phyloP scores from a whole-genome alignment of 2,888 invertebrate genomes.

The Cryptus viduatorius region DNA sequence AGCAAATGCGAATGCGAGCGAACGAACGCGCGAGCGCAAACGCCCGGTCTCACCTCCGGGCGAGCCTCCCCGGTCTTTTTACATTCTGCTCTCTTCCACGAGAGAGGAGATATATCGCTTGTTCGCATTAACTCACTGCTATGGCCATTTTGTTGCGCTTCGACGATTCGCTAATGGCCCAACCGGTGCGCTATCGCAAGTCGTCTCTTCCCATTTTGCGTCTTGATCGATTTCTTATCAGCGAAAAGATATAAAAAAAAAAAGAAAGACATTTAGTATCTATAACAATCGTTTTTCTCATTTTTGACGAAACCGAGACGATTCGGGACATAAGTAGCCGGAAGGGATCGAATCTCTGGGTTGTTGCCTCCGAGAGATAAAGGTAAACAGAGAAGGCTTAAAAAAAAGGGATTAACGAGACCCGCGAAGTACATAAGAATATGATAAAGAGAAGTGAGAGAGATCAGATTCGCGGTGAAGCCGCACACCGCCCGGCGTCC shows the following conservation, averaged over 20 bases:
- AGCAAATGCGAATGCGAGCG: conserved; percentile 63
- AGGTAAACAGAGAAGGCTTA: conserved; percentile 47
- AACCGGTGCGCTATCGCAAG: neutral
- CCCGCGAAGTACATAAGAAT: conserved; percentile 56
- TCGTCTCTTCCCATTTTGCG: too few relatives aligned
- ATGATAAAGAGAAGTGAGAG: conserved; percentile 66
- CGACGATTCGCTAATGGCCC: conserved; percentile 33
- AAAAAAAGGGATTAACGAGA: conserved; percentile 21
- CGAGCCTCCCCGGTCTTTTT: conserved; percentile 55
- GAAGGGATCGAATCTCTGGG: too few relatives aligned
- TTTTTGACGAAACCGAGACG: too few relatives aligned
- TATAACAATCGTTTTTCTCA: too few relatives aligned
- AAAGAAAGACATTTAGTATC: too few relatives aligned
- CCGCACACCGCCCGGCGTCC: conserved; percentile 52
- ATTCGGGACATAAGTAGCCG: too few relatives aligned
- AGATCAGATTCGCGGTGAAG: conserved; percentile 66
- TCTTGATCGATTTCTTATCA: neutral
- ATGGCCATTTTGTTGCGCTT: conserved; percentile 50
- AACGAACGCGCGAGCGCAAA: conserved; percentile 49
- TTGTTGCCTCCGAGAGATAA: conserved; percentile 33
- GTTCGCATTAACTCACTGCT: conserved; percentile 56
- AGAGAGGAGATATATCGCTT: conserved; percentile 53
- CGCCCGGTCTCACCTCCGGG: conserved; percentile 58
- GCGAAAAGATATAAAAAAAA: too few relatives aligned
- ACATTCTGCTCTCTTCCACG: conserved; percentile 31